Conservation (phyloP, 2,113 vertebrate species). For the Lipotes vexillifer region DNA sequence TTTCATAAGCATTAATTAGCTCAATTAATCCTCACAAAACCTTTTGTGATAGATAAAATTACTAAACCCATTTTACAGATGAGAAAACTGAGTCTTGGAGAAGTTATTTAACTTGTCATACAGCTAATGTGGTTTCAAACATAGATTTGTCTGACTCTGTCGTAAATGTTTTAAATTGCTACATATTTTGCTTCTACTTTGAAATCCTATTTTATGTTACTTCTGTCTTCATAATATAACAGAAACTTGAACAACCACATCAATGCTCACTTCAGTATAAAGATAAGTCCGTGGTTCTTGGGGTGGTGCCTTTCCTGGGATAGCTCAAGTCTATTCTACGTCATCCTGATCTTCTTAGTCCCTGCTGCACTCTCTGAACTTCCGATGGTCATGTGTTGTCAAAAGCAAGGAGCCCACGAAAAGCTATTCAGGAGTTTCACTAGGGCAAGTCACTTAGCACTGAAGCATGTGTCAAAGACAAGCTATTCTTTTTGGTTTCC, state of each 20-base stretch:
- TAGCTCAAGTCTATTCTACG: fast-evolving
- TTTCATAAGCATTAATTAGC: not conserved
- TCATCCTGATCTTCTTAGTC: not conserved
- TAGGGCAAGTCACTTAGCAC: not conserved
- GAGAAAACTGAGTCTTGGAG: not conserved
- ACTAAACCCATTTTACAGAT: not conserved
- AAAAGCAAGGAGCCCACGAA: not conserved
- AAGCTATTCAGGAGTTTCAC: not conserved
- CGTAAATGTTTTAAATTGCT: not conserved
- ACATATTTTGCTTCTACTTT: not conserved
- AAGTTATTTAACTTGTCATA: not conserved
- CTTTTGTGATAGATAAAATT: not conserved
- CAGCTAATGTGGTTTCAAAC: not conserved
- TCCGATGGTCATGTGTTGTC: not conserved
- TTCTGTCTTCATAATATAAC: not conserved
- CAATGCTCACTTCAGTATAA: not conserved
- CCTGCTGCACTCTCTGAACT: not conserved
- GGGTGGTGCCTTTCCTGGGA: not conserved
- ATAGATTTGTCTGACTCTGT: not conserved
- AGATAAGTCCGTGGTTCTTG: not conserved
- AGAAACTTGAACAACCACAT: not conserved
- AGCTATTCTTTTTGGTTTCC: not conserved
- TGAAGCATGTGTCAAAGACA: not conserved
- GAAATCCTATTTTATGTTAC: not conserved
- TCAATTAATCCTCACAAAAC: not conserved